A percentile compares a stretch with the other conserved stretches of the same genome.
phyloP scores from a whole-genome alignment of 92 coral and sea anemone species.

The Anthopleura xanthogrammica region DNA sequence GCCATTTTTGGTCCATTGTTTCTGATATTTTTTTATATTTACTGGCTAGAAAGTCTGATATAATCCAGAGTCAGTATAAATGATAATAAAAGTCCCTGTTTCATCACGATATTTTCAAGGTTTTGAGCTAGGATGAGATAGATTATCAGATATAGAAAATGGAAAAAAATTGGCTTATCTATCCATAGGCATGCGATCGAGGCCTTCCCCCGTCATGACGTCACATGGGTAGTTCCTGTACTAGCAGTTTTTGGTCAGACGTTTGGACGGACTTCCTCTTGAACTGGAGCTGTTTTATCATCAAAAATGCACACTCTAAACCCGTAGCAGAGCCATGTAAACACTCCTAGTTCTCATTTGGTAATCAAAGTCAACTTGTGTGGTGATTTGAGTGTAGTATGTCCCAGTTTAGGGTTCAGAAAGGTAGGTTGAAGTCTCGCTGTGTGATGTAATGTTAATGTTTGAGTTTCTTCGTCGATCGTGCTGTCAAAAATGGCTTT shows the following conservation, averaged over 20 bases:
- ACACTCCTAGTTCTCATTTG: slow-evolving; percentile 18
- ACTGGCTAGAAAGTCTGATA: neutral
- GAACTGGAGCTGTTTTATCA: slow-evolving; percentile 10
- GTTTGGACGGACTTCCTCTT: slow-evolving; percentile 18
- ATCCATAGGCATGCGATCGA: slow-evolving; percentile 16
- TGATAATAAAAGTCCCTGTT: neutral
- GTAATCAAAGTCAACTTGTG: slow-evolving; percentile 12
- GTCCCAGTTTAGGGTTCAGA: slow-evolving; percentile 93
- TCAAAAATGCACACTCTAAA: slow-evolving; percentile 46
- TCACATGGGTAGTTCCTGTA: slow-evolving; percentile 40
- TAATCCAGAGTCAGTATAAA: neutral
- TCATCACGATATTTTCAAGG: neutral
- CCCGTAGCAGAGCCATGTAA: slow-evolving; percentile 43
- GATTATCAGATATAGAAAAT: neutral
- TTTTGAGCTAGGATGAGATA: neutral
- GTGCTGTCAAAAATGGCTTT: slow-evolving; percentile 17
- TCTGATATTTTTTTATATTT: neutral
- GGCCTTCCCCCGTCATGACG: slow-evolving; percentile 27
- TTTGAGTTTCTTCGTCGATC: neutral
- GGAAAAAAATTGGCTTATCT: slow-evolving; percentile 8
- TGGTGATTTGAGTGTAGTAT: slow-evolving; percentile 35
- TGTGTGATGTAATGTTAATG: neutral
- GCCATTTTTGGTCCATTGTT: neutral
- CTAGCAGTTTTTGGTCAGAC: slow-evolving; percentile 2
- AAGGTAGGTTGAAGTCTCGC: slow-evolving; percentile 59